Conservation (phyloP, 2,113 vertebrate species). For the Indri indri region DNA sequence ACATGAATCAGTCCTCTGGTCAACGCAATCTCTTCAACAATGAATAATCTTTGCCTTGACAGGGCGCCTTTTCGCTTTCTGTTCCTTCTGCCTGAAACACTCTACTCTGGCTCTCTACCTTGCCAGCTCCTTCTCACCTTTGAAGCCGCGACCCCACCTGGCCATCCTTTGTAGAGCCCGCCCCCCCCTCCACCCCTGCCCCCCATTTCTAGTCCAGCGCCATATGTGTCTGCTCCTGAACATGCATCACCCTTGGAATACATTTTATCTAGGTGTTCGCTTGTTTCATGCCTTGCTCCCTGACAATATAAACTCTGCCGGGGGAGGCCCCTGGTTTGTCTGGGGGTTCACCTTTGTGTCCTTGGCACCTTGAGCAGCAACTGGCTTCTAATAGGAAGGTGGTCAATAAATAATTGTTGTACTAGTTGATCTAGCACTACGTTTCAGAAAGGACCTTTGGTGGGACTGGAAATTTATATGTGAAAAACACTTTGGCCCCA, state of each 20-base stretch:
- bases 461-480: background rate
- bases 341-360: background rate
- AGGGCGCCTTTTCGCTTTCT: background rate
- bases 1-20: background rate
- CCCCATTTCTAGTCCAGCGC: accelerated
- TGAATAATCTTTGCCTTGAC: background rate
- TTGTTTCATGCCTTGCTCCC: background rate
- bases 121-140: background rate
- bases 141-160: too few species aligned
- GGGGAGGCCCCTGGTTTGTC: background rate
- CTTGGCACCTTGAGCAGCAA: background rate
- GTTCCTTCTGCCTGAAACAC: background rate
- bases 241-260: accelerated
- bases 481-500: background rate
- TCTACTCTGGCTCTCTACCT: background rate
- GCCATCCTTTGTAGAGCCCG: too few species aligned
- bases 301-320: background rate
- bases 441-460: background rate
- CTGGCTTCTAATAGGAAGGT: background rate
- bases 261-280: background rate
- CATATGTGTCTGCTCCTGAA: background rate
- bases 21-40: background rate
- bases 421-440: background rate
- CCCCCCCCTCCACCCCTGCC: accelerated
- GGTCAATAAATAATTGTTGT: background rate